Percentiles rank a stretch among this genome's conserved stretches.
Evolutionary conservation across 2,888 invertebrate genomes (phyloP).

Genomic region (Ophion slaviceki): DNA sequence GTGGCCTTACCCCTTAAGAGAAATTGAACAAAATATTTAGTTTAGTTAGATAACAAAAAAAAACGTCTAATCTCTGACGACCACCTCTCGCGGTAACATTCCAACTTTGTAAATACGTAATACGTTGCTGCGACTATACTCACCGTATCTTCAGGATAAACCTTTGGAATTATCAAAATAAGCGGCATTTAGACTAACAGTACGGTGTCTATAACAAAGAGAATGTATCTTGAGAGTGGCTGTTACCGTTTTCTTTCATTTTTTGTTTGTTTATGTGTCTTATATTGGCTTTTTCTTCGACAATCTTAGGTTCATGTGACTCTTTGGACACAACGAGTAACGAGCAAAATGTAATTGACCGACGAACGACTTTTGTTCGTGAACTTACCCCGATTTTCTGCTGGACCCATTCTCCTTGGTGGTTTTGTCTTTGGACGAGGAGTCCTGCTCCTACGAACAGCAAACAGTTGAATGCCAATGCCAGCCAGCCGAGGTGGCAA

Average conservation of each 20-base stretch:
- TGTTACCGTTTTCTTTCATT: conserved; percentile 66
- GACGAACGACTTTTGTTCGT: not conserved
- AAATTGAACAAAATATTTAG: conserved; percentile 21
- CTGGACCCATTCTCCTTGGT: conserved; percentile 87
- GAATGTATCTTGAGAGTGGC: conserved; percentile 81
- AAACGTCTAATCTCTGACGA: conserved; percentile 1
- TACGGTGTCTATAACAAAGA: conserved; percentile 83
- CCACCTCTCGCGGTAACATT: conserved; percentile 63
- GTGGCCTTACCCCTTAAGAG: conserved; percentile 2
- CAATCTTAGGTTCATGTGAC: not conserved
- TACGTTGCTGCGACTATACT: conserved; percentile 75
- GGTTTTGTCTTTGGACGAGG: conserved; percentile 81
- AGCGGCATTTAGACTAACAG: conserved; percentile 83
- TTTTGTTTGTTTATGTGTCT: conserved; percentile 24
- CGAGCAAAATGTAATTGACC: not conserved
- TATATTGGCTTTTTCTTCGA: conserved; percentile 8
- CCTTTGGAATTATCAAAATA: conserved; percentile 83
- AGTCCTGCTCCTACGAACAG: conserved; percentile 83
- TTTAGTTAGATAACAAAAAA: not conserved
- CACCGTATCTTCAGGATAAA: conserved; percentile 80
- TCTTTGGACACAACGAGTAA: not conserved
- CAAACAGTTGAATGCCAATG: conserved; percentile 83
- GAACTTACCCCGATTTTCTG: conserved; percentile 85
- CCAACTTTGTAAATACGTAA: conserved; percentile 62
- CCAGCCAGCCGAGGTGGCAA: conserved; percentile 82